A percentile compares a stretch with the other conserved stretches of the same genome.
Evolutionary conservation across 2,113 vertebrate species (phyloP).

Genomic region (Sisor rabdophorus): DNA sequence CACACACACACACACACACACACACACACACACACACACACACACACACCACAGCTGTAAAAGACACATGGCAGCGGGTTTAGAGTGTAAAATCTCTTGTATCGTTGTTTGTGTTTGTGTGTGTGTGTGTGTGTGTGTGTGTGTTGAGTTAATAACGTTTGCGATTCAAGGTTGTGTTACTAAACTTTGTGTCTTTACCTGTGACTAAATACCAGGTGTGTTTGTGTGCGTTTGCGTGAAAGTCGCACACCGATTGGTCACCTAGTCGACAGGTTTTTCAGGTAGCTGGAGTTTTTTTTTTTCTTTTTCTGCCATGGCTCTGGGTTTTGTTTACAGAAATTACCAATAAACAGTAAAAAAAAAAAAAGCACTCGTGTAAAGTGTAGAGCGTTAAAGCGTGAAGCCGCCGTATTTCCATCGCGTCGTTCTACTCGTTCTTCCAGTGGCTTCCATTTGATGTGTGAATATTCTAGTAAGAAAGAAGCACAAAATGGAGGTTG

Average conservation of each 20-base stretch:
- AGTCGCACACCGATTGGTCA: slow-evolving; percentile 59
- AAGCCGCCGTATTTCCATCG: not conserved
- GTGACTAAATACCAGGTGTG: slow-evolving; percentile 7
- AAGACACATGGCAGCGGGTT: not conserved
- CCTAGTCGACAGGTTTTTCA: slow-evolving; percentile 56
- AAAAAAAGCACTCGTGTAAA: not conserved
- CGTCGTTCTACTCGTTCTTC: slow-evolving; percentile 27
- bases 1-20: too few species aligned
- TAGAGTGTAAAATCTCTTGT: not conserved
- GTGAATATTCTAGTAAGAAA: slow-evolving; percentile 46
- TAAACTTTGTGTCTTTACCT: slow-evolving; percentile 9
- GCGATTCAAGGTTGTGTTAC: not conserved
- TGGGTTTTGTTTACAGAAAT: slow-evolving; percentile 50
- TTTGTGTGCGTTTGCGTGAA: not conserved
- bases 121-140: not conserved
- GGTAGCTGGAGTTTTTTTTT: slow-evolving; percentile 41
- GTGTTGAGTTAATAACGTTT: not conserved
- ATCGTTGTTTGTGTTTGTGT: too few species aligned
- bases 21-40: too few species aligned
- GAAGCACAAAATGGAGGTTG: slow-evolving; percentile 43
- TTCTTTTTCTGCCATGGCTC: slow-evolving; percentile 49
- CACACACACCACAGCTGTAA: slow-evolving; percentile 14
- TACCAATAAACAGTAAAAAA: not conserved
- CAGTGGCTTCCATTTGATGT: slow-evolving; percentile 32
- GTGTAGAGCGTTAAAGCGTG: not conserved